Percentiles rank a stretch among this genome's conserved stretches.
Conservation (phyloP, 2,888 invertebrate species). For the Latheticus oryzae region DNA sequence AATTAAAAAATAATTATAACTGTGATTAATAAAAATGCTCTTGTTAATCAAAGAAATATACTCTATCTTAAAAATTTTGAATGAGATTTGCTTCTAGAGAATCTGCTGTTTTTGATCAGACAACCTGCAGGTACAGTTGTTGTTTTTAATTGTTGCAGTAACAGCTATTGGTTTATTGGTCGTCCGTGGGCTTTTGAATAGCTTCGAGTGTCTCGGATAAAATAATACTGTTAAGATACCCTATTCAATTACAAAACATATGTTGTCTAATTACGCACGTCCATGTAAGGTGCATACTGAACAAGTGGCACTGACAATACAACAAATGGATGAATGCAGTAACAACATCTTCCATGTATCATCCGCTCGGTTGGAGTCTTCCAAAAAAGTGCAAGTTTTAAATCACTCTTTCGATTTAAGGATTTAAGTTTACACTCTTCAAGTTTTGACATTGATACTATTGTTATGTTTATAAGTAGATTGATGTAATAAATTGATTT, state of each 20-base stretch:
- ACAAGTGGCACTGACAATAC: slow-evolving; percentile 4
- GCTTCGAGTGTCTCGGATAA: slow-evolving; percentile 6
- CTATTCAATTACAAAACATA: slow-evolving; percentile 16
- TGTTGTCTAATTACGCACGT: slow-evolving; percentile 20
- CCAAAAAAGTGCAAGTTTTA: background rate
- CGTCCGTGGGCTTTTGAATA: slow-evolving; percentile 20
- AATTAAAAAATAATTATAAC: too few species aligned
- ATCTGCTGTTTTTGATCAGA: too few species aligned
- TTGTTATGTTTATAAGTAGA: slow-evolving; percentile 14
- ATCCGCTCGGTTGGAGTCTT: too few species aligned
- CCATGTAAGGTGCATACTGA: slow-evolving; percentile 8
- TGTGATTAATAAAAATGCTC: too few species aligned
- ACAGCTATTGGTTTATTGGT: slow-evolving; percentile 21
- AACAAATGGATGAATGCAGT: too few species aligned
- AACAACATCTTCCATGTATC: too few species aligned
- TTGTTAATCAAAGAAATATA: too few species aligned
- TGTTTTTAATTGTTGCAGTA: too few species aligned
- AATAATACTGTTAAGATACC: slow-evolving; percentile 5
- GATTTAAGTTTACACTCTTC: background rate
- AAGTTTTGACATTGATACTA: slow-evolving; percentile 5
- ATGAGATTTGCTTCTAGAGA: too few species aligned
- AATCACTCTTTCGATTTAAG: too few species aligned
- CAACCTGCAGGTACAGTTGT: too few species aligned
- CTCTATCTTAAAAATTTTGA: too few species aligned
- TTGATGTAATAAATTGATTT: slow-evolving; percentile 19